phyloP scores from a whole-genome alignment of 1,140 invertebrate genomes.

The Yoshiicerus persimilis region DNA sequence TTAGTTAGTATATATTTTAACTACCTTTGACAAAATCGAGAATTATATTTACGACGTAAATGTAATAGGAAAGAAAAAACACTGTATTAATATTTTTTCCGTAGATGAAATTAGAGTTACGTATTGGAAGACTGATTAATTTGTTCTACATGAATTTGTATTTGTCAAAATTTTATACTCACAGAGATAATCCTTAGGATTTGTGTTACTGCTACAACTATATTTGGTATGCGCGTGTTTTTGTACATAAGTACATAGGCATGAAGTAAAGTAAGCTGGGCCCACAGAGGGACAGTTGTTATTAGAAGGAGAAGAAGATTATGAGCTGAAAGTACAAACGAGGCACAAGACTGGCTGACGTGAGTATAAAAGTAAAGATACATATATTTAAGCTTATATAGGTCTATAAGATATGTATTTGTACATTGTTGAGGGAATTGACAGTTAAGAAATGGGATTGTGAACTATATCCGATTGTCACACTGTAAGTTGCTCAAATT shows the following conservation, averaged over 20 bases:
- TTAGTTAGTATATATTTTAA: too few species aligned
- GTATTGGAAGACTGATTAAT: neutral
- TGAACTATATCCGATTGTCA: too few species aligned
- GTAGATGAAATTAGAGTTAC: neutral
- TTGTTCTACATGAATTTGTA: neutral
- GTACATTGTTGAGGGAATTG: neutral
- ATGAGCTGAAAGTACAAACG: neutral
- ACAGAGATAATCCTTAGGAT: neutral
- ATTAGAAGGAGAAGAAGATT: neutral
- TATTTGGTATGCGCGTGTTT: neutral
- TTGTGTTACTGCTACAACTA: neutral
- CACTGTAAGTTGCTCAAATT: too few species aligned
- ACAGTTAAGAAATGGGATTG: neutral
- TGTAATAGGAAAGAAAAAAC: neutral
- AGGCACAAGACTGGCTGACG: conserved; percentile 8
- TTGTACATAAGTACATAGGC: neutral
- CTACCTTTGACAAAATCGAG: too few species aligned
- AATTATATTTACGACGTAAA: too few species aligned
- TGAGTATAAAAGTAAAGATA: neutral
- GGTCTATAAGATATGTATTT: neutral
- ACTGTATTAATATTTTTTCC: neutral
- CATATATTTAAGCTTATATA: neutral
- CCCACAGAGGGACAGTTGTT: neutral
- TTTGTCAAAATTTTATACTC: neutral
- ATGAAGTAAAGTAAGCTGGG: neutral